Base-by-base conservation (phyloP, 2,797 vertebrate species). In the Enteromius anoplus region DNA sequence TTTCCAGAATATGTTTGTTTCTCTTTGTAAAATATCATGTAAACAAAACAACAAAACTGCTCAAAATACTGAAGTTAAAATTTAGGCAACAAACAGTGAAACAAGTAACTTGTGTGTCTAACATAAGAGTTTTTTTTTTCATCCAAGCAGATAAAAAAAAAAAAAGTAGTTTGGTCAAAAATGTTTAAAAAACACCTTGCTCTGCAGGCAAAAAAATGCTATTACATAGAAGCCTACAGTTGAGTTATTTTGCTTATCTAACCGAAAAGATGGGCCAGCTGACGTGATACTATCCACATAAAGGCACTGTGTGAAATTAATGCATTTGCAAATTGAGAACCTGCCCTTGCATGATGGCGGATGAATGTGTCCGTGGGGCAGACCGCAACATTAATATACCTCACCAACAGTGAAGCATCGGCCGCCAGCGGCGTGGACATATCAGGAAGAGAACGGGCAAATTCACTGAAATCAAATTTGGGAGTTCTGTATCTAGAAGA, bases 261-360 rank as follows among this genome's bases (percentile, higher is more conserved):
- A 26, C 21, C 26, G 29, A 8, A 32, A 47, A 2, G 65, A 29
- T 8, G 49, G 10, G 23, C 5, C 37, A 7, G 79, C 53, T 10
- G 80, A 51, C 70, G 80, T 9, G 69, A 81, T 5, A 26, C n/a
- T 23, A 34, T 26, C 58, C 71, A n/a, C 79, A 72, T 47, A 23
- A 58, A 81, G 55, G 40, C 55, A 75, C 40, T 71, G 75, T 64
- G 75, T 62, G 69, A 82, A 81, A 85, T 81, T 73, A 93, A 91
- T 92, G 92, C 88, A 91, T 92, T 75, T 91, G 93, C 91, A 93
- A 94, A 93, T 93, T 94, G 85, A 84, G 93, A 93, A 92, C 93
- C 92, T 93, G 92, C 89, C 92, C 92, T 92, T 91, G 91, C 92
- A 91, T 93, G 87, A 95, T 95, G 94, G 94, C 93, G 94, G 94